These are phyloP conservation scores for Stegodyphus mimosarum DNA, from an alignment of 1,140 invertebrate species.

Conservation along the genomic window DNA sequence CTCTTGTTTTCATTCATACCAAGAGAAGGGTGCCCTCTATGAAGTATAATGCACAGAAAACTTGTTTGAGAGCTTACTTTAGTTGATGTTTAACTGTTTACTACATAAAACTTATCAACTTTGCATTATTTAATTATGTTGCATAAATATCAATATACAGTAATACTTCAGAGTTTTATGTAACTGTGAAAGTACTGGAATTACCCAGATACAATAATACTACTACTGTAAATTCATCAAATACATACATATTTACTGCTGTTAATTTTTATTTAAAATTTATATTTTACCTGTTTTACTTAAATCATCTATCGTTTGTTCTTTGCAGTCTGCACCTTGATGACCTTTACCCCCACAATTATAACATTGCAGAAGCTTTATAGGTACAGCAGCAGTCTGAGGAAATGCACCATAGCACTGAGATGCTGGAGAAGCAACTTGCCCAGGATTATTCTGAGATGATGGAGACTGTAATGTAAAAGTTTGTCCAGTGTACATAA, in stretches of 20 bases:
- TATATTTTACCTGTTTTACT: constrained; percentile 74
- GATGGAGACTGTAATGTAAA: constrained; percentile 50
- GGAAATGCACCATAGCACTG: constrained; percentile 74
- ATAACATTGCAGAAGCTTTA: constrained; percentile 74
- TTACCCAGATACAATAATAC: not conserved
- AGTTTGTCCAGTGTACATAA: constrained; percentile 56
- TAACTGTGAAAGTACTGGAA: not conserved
- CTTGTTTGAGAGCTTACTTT: too few species aligned
- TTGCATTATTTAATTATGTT: not conserved
- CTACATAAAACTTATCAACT: not conserved
- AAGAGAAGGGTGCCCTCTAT: too few species aligned
- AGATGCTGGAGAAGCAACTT: constrained; percentile 41
- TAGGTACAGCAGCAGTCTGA: constrained; percentile 65
- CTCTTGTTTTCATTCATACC: too few species aligned
- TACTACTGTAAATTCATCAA: not conserved
- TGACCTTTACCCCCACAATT: constrained; percentile 83
- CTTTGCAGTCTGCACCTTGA: constrained; percentile 83
- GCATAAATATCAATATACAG: too few species aligned
- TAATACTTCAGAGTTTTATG: not conserved
- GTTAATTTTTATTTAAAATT: not conserved
- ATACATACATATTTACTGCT: not conserved
- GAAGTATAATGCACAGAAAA: too few species aligned
- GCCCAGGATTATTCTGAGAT: constrained; percentile 43
- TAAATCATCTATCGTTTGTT: constrained; percentile 88
- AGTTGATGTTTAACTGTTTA: too few species aligned